Evolutionary conservation across 2,113 vertebrate genomes (phyloP).

Genomic region (Cyanoramphus novaezelandiae): DNA sequence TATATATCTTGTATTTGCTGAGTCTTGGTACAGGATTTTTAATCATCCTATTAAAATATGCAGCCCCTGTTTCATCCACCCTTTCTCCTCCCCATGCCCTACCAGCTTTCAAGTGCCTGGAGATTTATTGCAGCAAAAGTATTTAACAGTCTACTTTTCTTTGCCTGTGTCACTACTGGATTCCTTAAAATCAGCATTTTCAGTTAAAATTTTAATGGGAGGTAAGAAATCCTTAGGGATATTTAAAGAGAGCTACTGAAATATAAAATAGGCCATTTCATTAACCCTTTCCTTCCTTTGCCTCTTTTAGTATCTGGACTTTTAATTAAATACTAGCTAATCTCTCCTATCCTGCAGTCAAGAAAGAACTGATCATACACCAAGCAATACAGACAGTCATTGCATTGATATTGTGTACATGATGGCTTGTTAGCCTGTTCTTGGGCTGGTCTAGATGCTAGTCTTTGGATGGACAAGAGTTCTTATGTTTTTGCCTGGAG

Average conservation of each 20-base stretch:
- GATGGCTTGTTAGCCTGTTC: neutral
- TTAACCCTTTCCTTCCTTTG: conserved; percentile 42
- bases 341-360: neutral
- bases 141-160: conserved; percentile 46
- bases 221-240: conserved; percentile 46
- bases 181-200: conserved; percentile 53
- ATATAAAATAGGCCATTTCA: conserved; percentile 47
- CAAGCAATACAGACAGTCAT: neutral
- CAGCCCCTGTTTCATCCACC: conserved; percentile 39
- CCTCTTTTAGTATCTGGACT: neutral
- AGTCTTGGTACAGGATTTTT: neutral
- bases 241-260: neutral
- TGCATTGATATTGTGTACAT: neutral
- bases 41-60: conserved; percentile 28
- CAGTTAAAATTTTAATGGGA: conserved; percentile 50
- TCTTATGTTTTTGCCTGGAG: neutral
- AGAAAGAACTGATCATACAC: neutral
- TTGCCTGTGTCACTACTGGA: neutral
- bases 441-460: neutral
- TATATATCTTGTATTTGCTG: neutral
- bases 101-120: neutral
- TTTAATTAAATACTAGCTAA: neutral
- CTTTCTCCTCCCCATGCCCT: conserved; percentile 27
- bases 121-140: conserved; percentile 30
- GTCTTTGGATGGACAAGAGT: neutral